phyloP scores from a whole-genome alignment of 2,797 vertebrate species.

The Threskiornis aethiopicus region DNA sequence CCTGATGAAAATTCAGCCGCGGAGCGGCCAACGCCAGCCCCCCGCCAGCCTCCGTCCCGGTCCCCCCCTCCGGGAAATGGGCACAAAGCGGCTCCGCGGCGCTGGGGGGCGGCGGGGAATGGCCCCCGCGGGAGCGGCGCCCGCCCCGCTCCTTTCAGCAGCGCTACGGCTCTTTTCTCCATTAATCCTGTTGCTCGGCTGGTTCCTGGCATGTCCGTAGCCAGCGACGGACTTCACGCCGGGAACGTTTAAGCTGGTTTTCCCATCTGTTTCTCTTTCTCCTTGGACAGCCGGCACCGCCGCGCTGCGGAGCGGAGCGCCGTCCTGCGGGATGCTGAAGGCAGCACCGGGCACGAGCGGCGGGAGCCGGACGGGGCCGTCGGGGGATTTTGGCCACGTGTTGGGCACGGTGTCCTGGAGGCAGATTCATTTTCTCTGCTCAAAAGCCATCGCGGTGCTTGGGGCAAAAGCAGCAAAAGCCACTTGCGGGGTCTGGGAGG shows the following conservation, averaged over 20 bases:
- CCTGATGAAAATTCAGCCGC: neutral
- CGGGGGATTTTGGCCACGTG: accelerated
- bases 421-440: accelerated
- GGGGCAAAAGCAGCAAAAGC: neutral
- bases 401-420: accelerated
- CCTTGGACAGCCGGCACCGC: neutral
- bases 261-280: neutral
- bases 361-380: accelerated
- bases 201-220: neutral
- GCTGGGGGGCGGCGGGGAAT: neutral
- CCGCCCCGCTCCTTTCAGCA: neutral
- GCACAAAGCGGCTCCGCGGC: neutral
- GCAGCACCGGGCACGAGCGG: neutral
- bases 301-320: neutral
- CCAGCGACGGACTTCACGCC: neutral
- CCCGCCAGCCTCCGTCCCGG: neutral
- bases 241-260: neutral
- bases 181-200: neutral
- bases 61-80: neutral
- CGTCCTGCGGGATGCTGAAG: accelerated
- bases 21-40: neutral
- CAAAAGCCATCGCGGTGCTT: accelerated
- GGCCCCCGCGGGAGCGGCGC: neutral
- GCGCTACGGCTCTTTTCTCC: neutral
- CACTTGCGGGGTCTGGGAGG: neutral